phyloP scores from a whole-genome alignment of 2,888 invertebrate genomes.

The Parelbella ahira region DNA sequence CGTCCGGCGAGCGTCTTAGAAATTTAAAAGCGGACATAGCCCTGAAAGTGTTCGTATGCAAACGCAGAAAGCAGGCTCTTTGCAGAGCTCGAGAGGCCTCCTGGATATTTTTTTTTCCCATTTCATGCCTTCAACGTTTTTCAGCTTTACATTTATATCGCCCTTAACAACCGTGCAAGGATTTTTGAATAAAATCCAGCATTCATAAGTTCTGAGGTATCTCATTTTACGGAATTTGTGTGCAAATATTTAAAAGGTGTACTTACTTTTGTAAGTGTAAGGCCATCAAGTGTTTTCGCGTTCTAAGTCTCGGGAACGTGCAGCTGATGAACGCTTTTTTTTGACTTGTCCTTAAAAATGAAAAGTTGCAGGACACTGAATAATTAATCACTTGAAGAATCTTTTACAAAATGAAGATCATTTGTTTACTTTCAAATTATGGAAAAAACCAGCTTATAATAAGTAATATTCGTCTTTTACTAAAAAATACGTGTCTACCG shows the following conservation, averaged over 20 bases:
- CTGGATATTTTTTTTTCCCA: constrained; percentile 33
- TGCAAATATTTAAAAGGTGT: constrained; percentile 12
- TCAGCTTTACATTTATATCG: constrained; percentile 32
- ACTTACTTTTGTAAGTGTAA: constrained; percentile 12
- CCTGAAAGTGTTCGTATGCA: constrained; percentile 33
- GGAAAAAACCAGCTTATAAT: too few relatives aligned
- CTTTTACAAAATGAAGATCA: neutral
- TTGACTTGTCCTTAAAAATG: neutral
- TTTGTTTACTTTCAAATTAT: too few relatives aligned
- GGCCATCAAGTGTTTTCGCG: constrained; percentile 1
- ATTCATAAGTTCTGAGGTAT: constrained; percentile 20
- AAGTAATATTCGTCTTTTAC: too few relatives aligned
- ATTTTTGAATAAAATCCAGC: constrained; percentile 23
- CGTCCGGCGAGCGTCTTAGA: constrained; percentile 26
- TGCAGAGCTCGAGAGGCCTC: constrained; percentile 32
- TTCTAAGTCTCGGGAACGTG: constrained; percentile 3
- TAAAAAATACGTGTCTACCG: too few relatives aligned
- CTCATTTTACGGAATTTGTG: constrained; percentile 15
- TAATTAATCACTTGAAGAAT: too few relatives aligned
- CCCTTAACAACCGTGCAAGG: constrained; percentile 28
- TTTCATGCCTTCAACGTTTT: constrained; percentile 31
- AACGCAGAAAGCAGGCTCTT: constrained; percentile 34
- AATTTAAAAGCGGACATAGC: constrained; percentile 28
- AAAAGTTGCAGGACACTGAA: too few relatives aligned
- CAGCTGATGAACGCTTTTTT: constrained; percentile 11